Conservation (phyloP, 2,888 invertebrate genomes). For the Diarsia rubi region DNA sequence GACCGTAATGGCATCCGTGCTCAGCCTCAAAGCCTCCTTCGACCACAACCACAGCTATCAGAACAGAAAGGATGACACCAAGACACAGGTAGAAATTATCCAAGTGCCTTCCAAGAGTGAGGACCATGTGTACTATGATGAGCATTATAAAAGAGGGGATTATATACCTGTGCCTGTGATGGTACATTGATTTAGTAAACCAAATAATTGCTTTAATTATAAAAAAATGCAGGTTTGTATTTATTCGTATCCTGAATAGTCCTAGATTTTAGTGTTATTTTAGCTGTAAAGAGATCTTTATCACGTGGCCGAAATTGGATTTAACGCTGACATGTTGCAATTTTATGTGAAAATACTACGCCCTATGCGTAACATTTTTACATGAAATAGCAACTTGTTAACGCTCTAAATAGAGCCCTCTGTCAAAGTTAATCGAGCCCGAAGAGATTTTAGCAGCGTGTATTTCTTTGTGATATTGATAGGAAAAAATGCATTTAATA, state of each 20-base stretch:
- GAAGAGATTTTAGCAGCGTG: background rate
- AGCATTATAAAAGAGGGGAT: conserved; percentile 80
- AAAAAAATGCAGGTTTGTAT: too few species aligned
- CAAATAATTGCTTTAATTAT: background rate
- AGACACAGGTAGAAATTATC: conserved; percentile 84
- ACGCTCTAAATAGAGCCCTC: background rate
- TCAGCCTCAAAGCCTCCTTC: conserved; percentile 91
- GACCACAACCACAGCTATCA: conserved; percentile 80
- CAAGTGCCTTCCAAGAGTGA: conserved; percentile 83
- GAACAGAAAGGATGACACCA: conserved; percentile 82
- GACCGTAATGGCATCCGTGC: conserved; percentile 91
- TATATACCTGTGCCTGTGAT: conserved; percentile 61
- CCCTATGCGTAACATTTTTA: too few species aligned
- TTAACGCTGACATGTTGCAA: too few species aligned
- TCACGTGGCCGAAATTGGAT: background rate
- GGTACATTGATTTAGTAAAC: conserved; percentile 30
- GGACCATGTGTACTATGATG: conserved; percentile 84
- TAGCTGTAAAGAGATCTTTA: background rate
- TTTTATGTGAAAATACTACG: background rate
- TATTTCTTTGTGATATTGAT: background rate
- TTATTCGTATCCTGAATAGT: background rate
- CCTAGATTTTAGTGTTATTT: background rate
- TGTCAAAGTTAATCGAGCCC: background rate
- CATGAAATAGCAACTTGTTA: too few species aligned
- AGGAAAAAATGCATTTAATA: background rate